A percentile compares a stretch with the other conserved stretches of the same genome.
phyloP scores from a whole-genome alignment of 2,797 vertebrate species.

The Chelon labrosus region DNA sequence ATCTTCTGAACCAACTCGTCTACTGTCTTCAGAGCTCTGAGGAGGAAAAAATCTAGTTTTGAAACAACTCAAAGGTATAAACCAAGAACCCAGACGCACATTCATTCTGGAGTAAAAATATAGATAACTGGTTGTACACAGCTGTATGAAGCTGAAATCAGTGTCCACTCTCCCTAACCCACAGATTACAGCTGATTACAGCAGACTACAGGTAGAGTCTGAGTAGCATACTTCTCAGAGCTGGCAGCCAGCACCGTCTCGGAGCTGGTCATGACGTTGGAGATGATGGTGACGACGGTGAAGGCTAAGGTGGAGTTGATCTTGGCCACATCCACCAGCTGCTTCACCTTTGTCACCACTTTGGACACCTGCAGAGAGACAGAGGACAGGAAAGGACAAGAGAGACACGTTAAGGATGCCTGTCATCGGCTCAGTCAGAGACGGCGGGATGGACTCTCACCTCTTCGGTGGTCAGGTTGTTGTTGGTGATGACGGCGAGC shows the following conservation, averaged over 20 bases:
- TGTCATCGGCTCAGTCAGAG: not conserved
- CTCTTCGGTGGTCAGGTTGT: slow-evolving; percentile 88
- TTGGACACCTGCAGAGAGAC: slow-evolving; percentile 80
- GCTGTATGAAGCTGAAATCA: too few species aligned
- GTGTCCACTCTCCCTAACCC: too few species aligned
- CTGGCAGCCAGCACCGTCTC: slow-evolving; percentile 83
- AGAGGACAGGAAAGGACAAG: not conserved
- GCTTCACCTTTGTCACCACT: slow-evolving; percentile 91
- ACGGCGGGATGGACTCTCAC: slow-evolving; percentile 57
- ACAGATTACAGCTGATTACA: too few species aligned
- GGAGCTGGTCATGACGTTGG: slow-evolving; percentile 93
- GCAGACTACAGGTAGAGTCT: not conserved
- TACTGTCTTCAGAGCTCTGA: slow-evolving; percentile 93
- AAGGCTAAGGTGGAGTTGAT: slow-evolving; percentile 90
- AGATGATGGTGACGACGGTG: slow-evolving; percentile 94
- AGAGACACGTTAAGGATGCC: not conserved
- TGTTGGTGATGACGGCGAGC: slow-evolving; percentile 88
- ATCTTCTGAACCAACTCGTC: slow-evolving; percentile 94
- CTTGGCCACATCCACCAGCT: slow-evolving; percentile 90
- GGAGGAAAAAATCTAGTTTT: not conserved
- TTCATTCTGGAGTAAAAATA: not conserved
- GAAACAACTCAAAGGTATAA: not conserved
- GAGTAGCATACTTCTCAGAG: slow-evolving; percentile 87
- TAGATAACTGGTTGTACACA: too few species aligned
- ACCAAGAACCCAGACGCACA: not conserved